Percentiles rank a stretch among this genome's conserved stretches.
Evolutionary conservation across 2,113 vertebrate genomes (phyloP).

Genomic region (Cyphotilapia sp.): DNA sequence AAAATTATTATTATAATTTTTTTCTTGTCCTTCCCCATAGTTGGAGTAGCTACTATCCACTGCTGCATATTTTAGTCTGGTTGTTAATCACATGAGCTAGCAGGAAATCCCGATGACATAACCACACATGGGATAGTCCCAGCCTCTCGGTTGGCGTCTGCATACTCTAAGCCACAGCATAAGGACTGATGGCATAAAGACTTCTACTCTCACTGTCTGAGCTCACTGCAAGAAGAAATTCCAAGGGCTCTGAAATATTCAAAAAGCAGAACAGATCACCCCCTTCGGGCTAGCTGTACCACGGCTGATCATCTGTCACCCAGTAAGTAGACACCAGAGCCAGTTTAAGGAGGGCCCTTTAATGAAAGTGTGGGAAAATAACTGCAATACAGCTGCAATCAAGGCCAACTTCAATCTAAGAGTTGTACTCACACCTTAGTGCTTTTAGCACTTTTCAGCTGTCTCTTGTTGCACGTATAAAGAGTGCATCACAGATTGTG

Average conservation of each 20-base stretch:
- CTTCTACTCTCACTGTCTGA: slow-evolving; percentile 15
- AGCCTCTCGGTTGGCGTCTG: neutral
- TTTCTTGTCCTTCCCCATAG: neutral
- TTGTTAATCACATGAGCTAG: neutral
- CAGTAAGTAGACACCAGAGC: neutral
- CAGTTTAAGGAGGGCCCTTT: neutral
- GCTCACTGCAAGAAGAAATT: slow-evolving; percentile 53
- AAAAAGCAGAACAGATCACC: slow-evolving; percentile 51
- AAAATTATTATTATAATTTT: neutral
- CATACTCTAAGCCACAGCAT: neutral
- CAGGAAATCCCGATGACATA: slow-evolving; percentile 24
- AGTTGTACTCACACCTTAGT: neutral
- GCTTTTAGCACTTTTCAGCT: neutral
- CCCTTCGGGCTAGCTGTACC: slow-evolving; percentile 7
- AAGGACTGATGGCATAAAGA: slow-evolving; percentile 36
- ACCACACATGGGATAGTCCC: neutral
- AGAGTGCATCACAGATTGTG: neutral
- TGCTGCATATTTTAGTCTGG: neutral
- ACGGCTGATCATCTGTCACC: slow-evolving; percentile 27
- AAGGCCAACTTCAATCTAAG: neutral
- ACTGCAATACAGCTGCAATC: neutral
- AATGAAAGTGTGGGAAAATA: neutral
- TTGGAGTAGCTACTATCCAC: neutral
- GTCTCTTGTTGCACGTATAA: neutral
- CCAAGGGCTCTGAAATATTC: slow-evolving; percentile 59